Conservation (phyloP, 1,140 invertebrate genomes). For the Drosophila pectinifera region DNA sequence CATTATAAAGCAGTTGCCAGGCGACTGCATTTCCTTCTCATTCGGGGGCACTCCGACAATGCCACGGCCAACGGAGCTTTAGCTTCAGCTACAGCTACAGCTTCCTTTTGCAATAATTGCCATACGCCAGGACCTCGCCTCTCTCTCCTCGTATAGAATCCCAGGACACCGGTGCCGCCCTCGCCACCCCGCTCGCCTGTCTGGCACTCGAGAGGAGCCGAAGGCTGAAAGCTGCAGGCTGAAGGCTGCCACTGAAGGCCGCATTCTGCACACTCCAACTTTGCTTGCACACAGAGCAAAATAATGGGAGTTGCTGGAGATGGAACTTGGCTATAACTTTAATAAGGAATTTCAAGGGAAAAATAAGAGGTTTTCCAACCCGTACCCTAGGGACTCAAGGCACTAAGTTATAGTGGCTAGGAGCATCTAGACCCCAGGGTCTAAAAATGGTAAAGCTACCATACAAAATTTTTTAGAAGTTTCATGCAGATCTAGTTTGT, state of each 20-base stretch:
- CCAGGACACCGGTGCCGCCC: constrained; percentile 1
- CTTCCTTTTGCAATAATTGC: constrained; percentile 54
- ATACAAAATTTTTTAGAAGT: too few species aligned
- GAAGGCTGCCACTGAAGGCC: constrained; percentile 70
- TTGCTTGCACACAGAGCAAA: constrained; percentile 10
- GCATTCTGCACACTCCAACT: constrained; percentile 56
- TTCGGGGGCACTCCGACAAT: constrained; percentile 39
- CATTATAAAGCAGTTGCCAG: constrained; percentile 71
- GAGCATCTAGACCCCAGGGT: too few species aligned
- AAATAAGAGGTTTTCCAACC: too few species aligned
- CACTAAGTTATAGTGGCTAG: too few species aligned
- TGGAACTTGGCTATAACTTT: too few species aligned
- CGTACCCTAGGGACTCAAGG: too few species aligned
- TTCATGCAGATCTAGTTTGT: too few species aligned
- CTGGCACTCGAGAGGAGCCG: constrained; percentile 58
- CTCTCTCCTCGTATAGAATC: background rate
- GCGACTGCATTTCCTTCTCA: constrained; percentile 29
- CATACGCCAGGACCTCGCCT: constrained; percentile 21
- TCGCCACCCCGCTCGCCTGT: constrained; percentile 57
- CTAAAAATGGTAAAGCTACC: too few species aligned
- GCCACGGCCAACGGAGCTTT: constrained; percentile 63
- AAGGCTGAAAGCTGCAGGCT: constrained; percentile 57
- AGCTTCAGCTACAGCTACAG: constrained; percentile 15
- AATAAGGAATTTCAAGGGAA: background rate
- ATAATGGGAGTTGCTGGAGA: background rate